These are phyloP conservation scores for Eupithecia vulgata DNA, from an alignment of 2,888 invertebrate species.

Conservation along the genomic window DNA sequence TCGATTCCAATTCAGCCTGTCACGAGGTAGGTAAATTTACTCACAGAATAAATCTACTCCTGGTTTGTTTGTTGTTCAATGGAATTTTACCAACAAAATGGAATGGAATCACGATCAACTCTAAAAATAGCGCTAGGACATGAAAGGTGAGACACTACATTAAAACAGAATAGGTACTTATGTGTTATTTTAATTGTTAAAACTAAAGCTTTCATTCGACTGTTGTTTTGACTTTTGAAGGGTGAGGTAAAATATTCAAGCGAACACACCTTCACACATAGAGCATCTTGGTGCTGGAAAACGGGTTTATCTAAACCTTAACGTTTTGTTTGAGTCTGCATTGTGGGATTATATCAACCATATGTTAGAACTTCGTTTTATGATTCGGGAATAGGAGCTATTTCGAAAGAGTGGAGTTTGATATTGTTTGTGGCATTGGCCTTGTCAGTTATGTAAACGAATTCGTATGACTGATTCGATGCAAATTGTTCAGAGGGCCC, in stretches of 20 bases:
- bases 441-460: constrained; percentile 7
- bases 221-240: neutral
- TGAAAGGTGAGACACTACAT: neutral
- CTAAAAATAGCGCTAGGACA: neutral
- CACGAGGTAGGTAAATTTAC: constrained; percentile 11
- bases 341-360: neutral
- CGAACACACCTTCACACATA: neutral
- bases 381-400: neutral
- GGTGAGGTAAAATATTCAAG: neutral
- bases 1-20: constrained; percentile 26
- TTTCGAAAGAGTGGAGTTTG: neutral
- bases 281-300: neutral
- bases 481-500: constrained; percentile 8
- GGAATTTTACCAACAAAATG: neutral
- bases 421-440: neutral
- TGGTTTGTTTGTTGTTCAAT: constrained; percentile 1
- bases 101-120: neutral
- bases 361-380: neutral
- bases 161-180: no score
- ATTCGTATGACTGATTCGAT: neutral
- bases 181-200: neutral
- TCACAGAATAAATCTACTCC: constrained; percentile 6
- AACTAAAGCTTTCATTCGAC: neutral
- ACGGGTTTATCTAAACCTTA: neutral
- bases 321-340: neutral